phyloP scores from a whole-genome alignment of 2,113 vertebrate genomes.

The Marmota flaviventris region DNA sequence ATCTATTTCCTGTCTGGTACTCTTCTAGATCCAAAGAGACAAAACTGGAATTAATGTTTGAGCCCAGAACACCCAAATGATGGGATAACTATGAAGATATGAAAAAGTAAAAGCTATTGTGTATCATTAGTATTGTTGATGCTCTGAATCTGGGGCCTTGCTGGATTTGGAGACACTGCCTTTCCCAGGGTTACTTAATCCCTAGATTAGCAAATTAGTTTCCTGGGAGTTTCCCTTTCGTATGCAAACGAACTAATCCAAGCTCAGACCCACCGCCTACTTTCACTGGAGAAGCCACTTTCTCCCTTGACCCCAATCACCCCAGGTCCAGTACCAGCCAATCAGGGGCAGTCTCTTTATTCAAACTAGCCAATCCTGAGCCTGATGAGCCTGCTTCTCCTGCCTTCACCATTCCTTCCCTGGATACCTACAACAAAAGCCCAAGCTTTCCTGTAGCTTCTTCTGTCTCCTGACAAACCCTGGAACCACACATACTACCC shows the following conservation, averaged over 20 bases:
- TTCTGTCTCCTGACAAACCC: background rate
- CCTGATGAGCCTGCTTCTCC: background rate
- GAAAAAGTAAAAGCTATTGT: background rate
- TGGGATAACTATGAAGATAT: background rate
- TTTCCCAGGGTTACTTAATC: background rate
- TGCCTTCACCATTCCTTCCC: background rate
- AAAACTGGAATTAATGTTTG: background rate
- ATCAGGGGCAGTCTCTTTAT: background rate
- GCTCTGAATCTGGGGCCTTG: background rate
- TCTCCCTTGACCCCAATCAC: background rate
- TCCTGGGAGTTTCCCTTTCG: background rate
- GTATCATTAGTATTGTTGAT: background rate
- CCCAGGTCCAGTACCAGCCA: background rate
- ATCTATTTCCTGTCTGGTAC: background rate
- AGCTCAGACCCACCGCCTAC: background rate
- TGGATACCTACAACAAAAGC: background rate
- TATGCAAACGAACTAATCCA: background rate
- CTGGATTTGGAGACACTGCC: background rate
- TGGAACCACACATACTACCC: background rate
- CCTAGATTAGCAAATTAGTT: background rate
- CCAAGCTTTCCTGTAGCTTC: background rate
- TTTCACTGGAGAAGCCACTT: background rate
- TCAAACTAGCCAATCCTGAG: background rate
- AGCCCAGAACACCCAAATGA: background rate
- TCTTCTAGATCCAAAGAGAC: background rate